Evolutionary conservation across 2,797 vertebrate species (phyloP), one percentile per base, ranked within the genome.

Genomic region (Sebastes iracundus): DNA sequence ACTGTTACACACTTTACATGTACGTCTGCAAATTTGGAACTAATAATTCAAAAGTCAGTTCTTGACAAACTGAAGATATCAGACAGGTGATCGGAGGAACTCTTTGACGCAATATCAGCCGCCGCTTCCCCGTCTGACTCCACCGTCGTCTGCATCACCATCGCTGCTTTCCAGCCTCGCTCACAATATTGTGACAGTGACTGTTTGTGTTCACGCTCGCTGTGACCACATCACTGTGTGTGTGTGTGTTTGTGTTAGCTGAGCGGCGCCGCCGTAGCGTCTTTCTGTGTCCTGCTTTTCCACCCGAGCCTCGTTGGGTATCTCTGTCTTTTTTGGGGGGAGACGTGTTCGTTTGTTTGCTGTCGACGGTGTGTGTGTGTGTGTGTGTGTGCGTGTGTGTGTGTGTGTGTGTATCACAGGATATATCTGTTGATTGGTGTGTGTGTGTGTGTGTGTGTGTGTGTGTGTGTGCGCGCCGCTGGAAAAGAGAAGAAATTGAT

Each of bases 401-500:
- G 33, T 35, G 35, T 38, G 32, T 35, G 33, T 35, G 33, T 11
- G 33, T 77, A 66, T 75, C 42, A 11, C 18, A n/a, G 38, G 67
- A 35, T 65, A 0, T 66, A 72, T 87, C 27, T 79, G 78, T 70
- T 70, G 52, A 67, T 77, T 42, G 52, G 70, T 79, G 75, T 71
- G 27, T 74, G 32, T 32, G 30, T 32, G 30, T 30, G 30, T 30
- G 30, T 8, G 30, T 28, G 58, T 68, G 52, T 62, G 72, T 81
- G 64, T 81, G 63, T 69, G 49, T 84, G 67, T 61, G 18, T 63
- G 81, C 33, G 46, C 56, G 77, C 79, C 30, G 73, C 87, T 88
- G 80, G 87, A 93, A 90, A 93, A 90, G 89, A 93, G 92, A 93
- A 93, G 88, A 92, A 94, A 96, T 96, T 96, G 95, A 96, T 96